Evolutionary conservation across 2,797 vertebrate species (phyloP).

Genomic region (Tapirus indicus): DNA sequence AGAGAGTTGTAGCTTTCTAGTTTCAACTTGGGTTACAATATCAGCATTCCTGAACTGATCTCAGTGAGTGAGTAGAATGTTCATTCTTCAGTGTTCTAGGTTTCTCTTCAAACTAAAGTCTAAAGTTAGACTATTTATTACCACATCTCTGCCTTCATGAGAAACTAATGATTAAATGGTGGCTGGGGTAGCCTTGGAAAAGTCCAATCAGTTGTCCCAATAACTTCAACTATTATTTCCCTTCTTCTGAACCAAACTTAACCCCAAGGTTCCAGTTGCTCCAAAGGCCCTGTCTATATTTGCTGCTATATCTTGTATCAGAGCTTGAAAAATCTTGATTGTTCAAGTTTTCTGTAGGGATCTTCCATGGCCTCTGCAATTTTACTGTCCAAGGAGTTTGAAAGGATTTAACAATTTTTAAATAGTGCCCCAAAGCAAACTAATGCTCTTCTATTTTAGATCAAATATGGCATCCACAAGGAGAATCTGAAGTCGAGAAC

Average conservation of each 20-base stretch:
- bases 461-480: not conserved
- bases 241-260: not conserved
- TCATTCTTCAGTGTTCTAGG: not conserved
- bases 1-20: not conserved
- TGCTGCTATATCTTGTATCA: not conserved
- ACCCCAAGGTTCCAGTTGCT: not conserved
- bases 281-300: not conserved
- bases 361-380: not conserved
- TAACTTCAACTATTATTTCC: not conserved
- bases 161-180: not conserved
- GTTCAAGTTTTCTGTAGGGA: not conserved
- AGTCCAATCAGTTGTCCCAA: not conserved
- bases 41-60: not conserved
- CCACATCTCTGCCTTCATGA: not conserved
- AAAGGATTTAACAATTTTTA: not conserved
- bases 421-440: not conserved
- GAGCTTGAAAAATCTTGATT: not conserved
- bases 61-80: not conserved
- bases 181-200: not conserved
- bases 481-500: not conserved
- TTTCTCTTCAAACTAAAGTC: not conserved
- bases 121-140: not conserved
- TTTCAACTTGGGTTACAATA: not conserved
- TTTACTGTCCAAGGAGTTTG: not conserved
- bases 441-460: not conserved